Base-by-base conservation (phyloP, 1,140 invertebrate genomes). In the Acromyrmex heyeri region DNA sequence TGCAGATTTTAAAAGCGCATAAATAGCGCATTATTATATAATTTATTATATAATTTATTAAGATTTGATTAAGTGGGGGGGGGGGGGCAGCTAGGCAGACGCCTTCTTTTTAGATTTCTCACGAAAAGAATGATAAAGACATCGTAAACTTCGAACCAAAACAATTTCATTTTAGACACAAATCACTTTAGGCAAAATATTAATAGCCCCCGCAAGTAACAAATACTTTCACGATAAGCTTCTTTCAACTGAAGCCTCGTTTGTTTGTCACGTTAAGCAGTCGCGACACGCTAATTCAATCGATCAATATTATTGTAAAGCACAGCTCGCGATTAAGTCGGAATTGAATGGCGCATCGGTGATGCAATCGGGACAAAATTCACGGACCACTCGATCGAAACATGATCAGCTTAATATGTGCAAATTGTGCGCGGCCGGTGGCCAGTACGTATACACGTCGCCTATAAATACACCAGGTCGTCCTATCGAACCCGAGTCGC, bases 381-480 rank as follows among this genome's bases (percentile, higher is more conserved):
- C 69, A 61, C 69, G 38, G 55, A 75, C 73, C 70, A 62, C 18
- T 27, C 21, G 69, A n/a, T 38, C 69, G 55, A 61, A 75, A 57
- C 55, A 83, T 61, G 69, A 83, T 83, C 44, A 57, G 38, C 16
- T 83, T 83, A 75, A 83, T 83, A 27, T 83, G 79, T 83, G 79
- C 79, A 83, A 83, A 83, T 83, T 83, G 77, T 53, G 55, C 48
- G 64, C 50, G 79, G 14, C 50, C 64, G 62, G 16, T 57, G 53
- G 53, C 27, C 21, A 44, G 34, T 55, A 44, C 8, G 34, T 53
- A 61, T 34, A 61, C 18, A 30, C 27, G 34, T 67, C 38, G 65
- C 21, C 78, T 88, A 86, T 88, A 88, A 86, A 88, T 88, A 88
- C 27, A 24, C 59, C 30, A 53, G 65, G 75, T 65, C 57, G 67